These are phyloP conservation scores for Larimichthys polyactis DNA, from an alignment of 2,113 vertebrate genomes.

Conservation along the genomic window DNA sequence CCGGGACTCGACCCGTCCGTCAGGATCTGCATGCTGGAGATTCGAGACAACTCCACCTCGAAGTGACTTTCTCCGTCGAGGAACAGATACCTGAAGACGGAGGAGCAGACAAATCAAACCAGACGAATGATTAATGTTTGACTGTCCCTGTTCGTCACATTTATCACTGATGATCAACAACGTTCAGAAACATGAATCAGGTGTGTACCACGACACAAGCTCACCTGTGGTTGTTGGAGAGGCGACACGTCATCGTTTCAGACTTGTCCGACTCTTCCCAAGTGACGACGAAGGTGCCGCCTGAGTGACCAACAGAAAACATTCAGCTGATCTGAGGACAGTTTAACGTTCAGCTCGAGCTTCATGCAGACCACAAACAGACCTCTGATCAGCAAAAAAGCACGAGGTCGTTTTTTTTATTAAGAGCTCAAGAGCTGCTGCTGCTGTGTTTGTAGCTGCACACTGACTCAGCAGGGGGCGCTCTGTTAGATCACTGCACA, in stretches of 20 bases:
- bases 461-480: not conserved
- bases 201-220: not conserved
- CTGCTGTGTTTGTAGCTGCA: not conserved
- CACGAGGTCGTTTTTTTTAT: conserved; percentile 49
- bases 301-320: conserved; percentile 66
- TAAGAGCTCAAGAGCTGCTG: conserved; percentile 32
- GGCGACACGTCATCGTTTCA: conserved; percentile 92
- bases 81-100: conserved; percentile 87
- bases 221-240: conserved; percentile 97
- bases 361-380: no score
- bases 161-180: no score
- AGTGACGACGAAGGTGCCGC: conserved; percentile 91
- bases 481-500: not conserved
- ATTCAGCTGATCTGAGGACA: no score
- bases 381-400: not conserved
- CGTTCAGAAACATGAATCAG: no score
- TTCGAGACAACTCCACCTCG: conserved; percentile 91
- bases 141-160: no score
- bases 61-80: conserved; percentile 93
- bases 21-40: conserved; percentile 92
- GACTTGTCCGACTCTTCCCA: conserved; percentile 88
- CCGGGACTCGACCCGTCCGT: conserved; percentile 91
- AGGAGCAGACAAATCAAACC: no score
- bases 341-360: no score
- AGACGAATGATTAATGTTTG: no score